phyloP scores from a whole-genome alignment of 2,888 invertebrate genomes.

The Perizoma affinitatum region DNA sequence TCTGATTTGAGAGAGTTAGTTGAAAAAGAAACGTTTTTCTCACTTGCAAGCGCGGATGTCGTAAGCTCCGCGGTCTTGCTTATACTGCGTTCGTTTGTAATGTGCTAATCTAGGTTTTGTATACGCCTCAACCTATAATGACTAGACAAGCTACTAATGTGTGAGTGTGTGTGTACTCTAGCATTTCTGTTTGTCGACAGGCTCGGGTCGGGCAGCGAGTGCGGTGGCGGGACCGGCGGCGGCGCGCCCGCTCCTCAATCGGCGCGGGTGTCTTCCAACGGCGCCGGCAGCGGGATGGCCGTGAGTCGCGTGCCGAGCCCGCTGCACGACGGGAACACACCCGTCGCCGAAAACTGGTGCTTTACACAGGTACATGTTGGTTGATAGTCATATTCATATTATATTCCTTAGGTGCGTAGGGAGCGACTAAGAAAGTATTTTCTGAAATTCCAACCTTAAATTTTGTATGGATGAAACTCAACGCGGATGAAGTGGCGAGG shows the following conservation, averaged over 20 bases:
- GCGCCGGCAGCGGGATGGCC: conserved; percentile 96
- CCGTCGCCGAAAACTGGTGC: conserved; percentile 99
- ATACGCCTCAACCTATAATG: too few species aligned
- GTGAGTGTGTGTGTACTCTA: conserved; percentile 6
- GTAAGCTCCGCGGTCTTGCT: too few species aligned
- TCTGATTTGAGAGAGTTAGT: too few species aligned
- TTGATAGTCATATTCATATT: too few species aligned
- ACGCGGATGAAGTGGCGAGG: not conserved
- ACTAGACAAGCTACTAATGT: not conserved
- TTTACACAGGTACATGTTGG: conserved; percentile 95
- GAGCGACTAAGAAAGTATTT: too few species aligned
- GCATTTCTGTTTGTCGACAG: conserved; percentile 77
- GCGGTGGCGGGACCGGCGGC: conserved; percentile 80
- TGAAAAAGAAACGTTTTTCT: too few species aligned
- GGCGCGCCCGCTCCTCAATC: conserved; percentile 87
- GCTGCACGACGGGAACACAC: conserved; percentile 97
- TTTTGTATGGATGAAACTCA: not conserved
- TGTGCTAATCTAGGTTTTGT: too few species aligned
- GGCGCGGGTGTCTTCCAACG: conserved; percentile 93
- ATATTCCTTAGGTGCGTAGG: too few species aligned
- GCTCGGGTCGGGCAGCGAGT: conserved; percentile 85
- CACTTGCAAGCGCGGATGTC: too few species aligned
- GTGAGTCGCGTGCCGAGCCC: conserved; percentile 98
- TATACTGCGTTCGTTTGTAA: too few species aligned
- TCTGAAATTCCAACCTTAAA: too few species aligned